Evolutionary conservation across 1,140 invertebrate genomes (phyloP), one percentile per base, ranked within the genome.

Genomic region (Cherax destructor): DNA sequence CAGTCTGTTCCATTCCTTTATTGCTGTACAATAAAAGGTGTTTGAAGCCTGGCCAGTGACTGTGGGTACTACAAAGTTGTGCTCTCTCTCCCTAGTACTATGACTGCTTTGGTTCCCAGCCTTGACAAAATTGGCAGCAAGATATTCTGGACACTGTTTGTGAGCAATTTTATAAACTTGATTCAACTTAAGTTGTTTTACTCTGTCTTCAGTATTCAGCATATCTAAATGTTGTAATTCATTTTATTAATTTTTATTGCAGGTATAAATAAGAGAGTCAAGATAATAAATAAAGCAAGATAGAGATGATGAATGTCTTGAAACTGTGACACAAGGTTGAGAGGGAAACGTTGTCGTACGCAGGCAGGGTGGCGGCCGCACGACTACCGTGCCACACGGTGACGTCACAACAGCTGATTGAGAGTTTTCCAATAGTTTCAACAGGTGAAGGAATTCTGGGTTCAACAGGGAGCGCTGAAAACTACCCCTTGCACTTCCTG

Each of bases 371-470:
- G 69, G 69, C 69, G 69, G 69, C 13, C 21, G 65, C 21, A 69
- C 18, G 65, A 69, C n/a, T 4, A 30, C n/a, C 24, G 69, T 74
- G 69, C 69, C 24, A 74, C n/a, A 74, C 30, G 69, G n/a, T 74
- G 69, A 74, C 69, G 69, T 74, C 69, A 74, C 69, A 74, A 4
- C 69, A 74, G 69, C 69, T 30, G 69, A 74, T 74, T 74, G 30
- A 30, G 69, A 30, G 52, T 74, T 30, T 74, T 74, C 69, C n/a
- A 74, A 74, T 74, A 30, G 69, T 21, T n/a, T 74, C 69, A 74
- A 30, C 69, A 74, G 69, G 69, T 30, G 69, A 11, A 74, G 69
- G 4, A 74, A 24, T 74, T 24, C n/a, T 30, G 7, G 6, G 24
- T 21, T 74, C 30, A 24, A 11, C 11, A 21, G 18, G 5, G 65